These are phyloP conservation scores for Phyto melanocephala DNA, from an alignment of 2,888 invertebrate species.

Conservation along the genomic window DNA sequence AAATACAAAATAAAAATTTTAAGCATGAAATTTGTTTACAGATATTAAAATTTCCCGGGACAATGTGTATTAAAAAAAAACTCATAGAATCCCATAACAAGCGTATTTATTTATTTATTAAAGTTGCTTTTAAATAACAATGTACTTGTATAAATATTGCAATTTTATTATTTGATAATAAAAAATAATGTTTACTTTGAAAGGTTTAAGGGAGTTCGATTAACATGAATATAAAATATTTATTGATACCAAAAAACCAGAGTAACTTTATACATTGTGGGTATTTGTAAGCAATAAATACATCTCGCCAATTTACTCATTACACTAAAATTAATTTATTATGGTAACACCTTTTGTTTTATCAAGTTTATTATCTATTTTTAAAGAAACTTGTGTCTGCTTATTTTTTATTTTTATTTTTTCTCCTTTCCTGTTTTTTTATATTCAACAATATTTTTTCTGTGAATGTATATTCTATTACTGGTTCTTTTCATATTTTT, in stretches of 20 bases:
- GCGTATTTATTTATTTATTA: no score
- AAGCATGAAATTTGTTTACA: no score
- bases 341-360: no score
- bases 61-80: no score
- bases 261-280: neutral
- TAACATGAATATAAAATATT: neutral
- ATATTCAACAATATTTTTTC: slow-evolving; percentile 26
- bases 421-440: slow-evolving; percentile 4
- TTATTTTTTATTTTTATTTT: neutral
- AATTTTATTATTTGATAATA: neutral
- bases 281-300: neutral
- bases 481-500: neutral
- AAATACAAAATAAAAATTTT: no score
- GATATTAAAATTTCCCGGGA: no score
- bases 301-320: no score
- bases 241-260: neutral
- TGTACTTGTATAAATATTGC: no score
- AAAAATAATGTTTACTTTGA: no score
- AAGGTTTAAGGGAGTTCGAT: neutral
- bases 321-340: no score
- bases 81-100: no score
- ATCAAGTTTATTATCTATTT: neutral
- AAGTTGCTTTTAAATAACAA: no score
- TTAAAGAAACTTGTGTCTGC: neutral
- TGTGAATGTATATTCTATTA: neutral